Percentiles rank a stretch among this genome's conserved stretches.
Conservation (phyloP, 2,888 invertebrate genomes). For the Glomeris marginata region DNA sequence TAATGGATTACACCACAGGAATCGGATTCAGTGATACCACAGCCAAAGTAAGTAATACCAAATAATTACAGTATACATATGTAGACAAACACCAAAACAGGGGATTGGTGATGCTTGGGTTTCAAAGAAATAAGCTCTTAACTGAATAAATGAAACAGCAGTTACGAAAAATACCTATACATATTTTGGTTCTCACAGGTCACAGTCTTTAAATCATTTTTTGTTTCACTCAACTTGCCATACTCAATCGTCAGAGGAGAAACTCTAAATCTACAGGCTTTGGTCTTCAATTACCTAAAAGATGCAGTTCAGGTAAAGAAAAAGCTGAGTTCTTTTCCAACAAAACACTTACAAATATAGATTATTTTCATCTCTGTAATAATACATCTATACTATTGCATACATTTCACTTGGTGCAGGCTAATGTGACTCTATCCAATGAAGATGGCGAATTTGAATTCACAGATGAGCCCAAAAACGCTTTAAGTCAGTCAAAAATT, state of each 20-base stretch:
- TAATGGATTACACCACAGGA: slow-evolving; percentile 31
- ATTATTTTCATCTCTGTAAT: too few species aligned
- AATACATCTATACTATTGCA: too few species aligned
- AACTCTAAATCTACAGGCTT: slow-evolving; percentile 32
- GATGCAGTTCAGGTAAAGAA: slow-evolving; percentile 18
- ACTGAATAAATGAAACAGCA: too few species aligned
- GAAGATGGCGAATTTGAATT: slow-evolving; percentile 17
- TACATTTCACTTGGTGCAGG: slow-evolving; percentile 12
- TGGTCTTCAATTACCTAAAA: slow-evolving; percentile 33
- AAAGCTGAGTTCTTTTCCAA: too few species aligned
- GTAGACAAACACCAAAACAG: too few species aligned
- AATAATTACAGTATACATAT: not conserved
- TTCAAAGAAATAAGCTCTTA: too few species aligned
- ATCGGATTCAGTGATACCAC: slow-evolving; percentile 31
- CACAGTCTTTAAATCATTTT: slow-evolving; percentile 37
- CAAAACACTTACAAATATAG: too few species aligned
- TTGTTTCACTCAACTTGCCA: slow-evolving; percentile 35
- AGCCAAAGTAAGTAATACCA: slow-evolving; percentile 24
- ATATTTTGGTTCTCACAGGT: slow-evolving; percentile 27
- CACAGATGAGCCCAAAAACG: slow-evolving; percentile 5
- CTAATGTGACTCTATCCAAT: slow-evolving; percentile 19
- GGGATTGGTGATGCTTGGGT: too few species aligned
- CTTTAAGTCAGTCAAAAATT: not conserved
- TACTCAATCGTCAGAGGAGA: slow-evolving; percentile 36
- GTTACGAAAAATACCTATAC: too few species aligned